Evolutionary conservation across 2,797 vertebrate species (phyloP), one percentile per base, ranked within the genome.

Genomic region (Artibeus jamaicensis): DNA sequence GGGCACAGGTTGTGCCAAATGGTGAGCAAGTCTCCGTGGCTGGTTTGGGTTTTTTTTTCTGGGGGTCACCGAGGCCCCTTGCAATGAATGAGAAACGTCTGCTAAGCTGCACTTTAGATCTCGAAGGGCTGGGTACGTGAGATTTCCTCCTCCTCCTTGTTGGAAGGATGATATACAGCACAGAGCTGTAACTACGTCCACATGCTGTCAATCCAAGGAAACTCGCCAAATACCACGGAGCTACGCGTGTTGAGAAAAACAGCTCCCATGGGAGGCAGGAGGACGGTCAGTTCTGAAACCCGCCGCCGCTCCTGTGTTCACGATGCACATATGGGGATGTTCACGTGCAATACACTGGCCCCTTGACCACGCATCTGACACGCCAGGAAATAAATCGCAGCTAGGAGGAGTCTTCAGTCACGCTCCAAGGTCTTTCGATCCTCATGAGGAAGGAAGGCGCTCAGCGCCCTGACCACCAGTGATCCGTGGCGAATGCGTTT

Each of bases 91-190:
- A 46, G 19, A 21, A 22, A 34, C 1, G 19, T 3, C 39, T 46
- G 2, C 32, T 12, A 29, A 22, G 16, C 18, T 16, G 39, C 6
- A 1, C 0, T 11, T 4, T 6, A 9, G 39, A 48, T 34, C 39
- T 7, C 1, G 15, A 14, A 32, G 29, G 11, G 9, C 32, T 4
- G 24, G 21, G 32, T 10, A 9, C 1, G 0, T 9, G 6, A 0
- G 10, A 19, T 1, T 46, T n/a, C 46, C 9, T 42, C 2, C 2
- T n/a, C 37, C 6, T 44, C 55, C 76, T 16, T 14, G 11, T 44
- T 10, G 8, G 11, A 21, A 59, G n/a, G n/a, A 0, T n/a, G 53
- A 8, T 2, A 26, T 0, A 18, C 3, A 53, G 24, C 1, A 14
- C 11, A 24, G 6, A 59, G 57, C 57, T 12, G 11, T 8, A 42